Evolutionary conservation across 2,113 vertebrate genomes (phyloP).

Genomic region (Danionella cerebrum): DNA sequence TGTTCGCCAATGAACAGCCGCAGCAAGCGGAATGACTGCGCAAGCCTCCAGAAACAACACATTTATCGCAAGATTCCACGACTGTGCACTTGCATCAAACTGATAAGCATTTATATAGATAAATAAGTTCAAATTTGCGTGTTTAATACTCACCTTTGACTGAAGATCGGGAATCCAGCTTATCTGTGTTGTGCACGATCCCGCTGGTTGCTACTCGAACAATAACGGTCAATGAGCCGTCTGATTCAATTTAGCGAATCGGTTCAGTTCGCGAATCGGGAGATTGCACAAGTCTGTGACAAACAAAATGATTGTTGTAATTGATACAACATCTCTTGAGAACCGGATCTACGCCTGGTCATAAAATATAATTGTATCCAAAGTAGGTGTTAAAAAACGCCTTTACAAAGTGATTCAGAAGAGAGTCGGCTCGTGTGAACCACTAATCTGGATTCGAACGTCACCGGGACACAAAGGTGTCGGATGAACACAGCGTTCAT

Average conservation of each 20-base stretch:
- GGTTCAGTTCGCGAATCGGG: not conserved
- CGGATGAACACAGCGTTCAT: constrained; percentile 1
- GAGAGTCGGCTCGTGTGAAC: not conserved
- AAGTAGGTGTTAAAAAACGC: not conserved
- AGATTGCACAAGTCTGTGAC: not conserved
- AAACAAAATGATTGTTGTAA: too few species aligned
- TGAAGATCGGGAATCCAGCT: constrained; percentile 1
- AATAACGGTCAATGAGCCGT: not conserved
- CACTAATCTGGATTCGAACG: not conserved
- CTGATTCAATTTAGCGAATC: not conserved
- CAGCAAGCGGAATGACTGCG: not conserved
- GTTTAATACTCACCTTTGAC: constrained; percentile 23
- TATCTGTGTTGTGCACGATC: not conserved
- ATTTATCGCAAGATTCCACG: not conserved
- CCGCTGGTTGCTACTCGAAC: not conserved
- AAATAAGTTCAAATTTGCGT: not conserved
- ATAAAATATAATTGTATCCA: too few species aligned
- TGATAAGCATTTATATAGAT: not conserved
- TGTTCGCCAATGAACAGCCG: not conserved
- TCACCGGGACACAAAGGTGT: not conserved
- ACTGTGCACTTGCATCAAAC: not conserved
- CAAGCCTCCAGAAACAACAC: not conserved
- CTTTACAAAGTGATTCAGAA: not conserved
- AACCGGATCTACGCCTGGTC: too few species aligned
- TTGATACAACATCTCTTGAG: too few species aligned